These are phyloP conservation scores for Platypus cylindrus DNA, from an alignment of 2,888 invertebrate genomes.

Conservation along the genomic window DNA sequence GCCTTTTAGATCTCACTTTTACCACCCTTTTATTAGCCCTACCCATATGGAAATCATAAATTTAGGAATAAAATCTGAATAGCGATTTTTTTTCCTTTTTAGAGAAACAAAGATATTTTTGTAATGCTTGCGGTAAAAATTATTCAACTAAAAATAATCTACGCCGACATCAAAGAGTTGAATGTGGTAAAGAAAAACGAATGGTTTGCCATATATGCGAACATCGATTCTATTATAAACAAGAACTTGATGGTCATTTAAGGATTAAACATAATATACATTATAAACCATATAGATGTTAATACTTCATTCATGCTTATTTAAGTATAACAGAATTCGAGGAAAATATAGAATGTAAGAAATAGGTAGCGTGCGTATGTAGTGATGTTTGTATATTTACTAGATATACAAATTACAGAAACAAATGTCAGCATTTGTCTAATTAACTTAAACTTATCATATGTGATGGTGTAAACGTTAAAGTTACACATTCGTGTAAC, in stretches of 20 bases:
- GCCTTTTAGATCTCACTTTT: neutral
- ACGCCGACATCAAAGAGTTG: slow-evolving; percentile 24
- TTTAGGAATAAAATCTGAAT: neutral
- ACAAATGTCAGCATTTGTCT: too few species aligned
- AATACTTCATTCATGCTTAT: neutral
- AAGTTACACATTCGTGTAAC: too few species aligned
- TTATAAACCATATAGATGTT: slow-evolving; percentile 11
- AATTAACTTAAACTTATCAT: neutral
- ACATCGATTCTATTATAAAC: slow-evolving; percentile 24
- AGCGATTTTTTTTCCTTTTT: slow-evolving; percentile 6
- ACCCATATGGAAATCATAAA: neutral
- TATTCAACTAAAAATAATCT: slow-evolving; percentile 23
- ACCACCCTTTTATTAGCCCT: neutral
- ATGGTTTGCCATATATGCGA: slow-evolving; percentile 21
- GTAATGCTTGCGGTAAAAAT: slow-evolving; percentile 19
- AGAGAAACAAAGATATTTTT: slow-evolving; percentile 10
- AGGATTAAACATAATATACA: slow-evolving; percentile 18
- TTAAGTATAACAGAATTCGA: too few species aligned
- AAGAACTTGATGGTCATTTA: slow-evolving; percentile 22
- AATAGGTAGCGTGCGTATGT: too few species aligned
- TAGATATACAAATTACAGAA: too few species aligned
- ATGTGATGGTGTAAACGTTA: neutral
- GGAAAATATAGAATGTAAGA: too few species aligned
- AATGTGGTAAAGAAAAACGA: slow-evolving; percentile 26
- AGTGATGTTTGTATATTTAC: too few species aligned